Conservation (phyloP, 2,797 vertebrate species). For the Leptatherina wallacei region DNA sequence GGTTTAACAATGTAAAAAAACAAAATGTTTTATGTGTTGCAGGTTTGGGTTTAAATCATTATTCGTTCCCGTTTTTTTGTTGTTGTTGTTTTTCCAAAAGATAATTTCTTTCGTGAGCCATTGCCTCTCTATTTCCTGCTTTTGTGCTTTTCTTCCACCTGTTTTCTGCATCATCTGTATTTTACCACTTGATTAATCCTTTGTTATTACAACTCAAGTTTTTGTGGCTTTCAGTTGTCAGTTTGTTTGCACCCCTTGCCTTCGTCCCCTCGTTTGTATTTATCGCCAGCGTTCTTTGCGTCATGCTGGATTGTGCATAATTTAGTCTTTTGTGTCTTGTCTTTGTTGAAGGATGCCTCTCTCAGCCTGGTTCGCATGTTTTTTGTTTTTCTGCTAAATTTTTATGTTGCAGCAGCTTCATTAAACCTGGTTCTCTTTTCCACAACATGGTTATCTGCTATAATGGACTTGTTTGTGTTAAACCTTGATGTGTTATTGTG, state of each 20-base stretch:
- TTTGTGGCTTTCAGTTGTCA: background rate
- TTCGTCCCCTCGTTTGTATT: background rate
- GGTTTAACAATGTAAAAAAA: background rate
- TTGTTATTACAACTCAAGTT: background rate
- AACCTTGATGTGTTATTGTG: background rate
- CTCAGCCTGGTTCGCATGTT: background rate
- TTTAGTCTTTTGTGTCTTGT: background rate
- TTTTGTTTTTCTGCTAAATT: background rate
- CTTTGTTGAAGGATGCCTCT: background rate
- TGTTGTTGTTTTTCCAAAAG: background rate
- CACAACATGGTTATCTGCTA: background rate
- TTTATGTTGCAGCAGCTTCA: background rate
- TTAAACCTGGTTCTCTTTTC: background rate
- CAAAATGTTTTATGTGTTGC: background rate
- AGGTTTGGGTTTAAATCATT: background rate
- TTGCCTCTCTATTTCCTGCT: background rate
- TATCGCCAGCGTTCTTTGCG: background rate
- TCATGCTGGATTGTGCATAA: background rate
- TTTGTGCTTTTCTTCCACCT: background rate
- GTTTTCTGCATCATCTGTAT: background rate
- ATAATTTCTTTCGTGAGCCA: background rate
- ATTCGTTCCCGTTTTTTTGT: background rate
- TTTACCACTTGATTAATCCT: slow-evolving; percentile 8
- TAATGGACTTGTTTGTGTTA: background rate
- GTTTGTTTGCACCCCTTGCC: background rate